Conservation (phyloP, 2,113 vertebrate genomes). For the Poeciliopsis retropinna region DNA sequence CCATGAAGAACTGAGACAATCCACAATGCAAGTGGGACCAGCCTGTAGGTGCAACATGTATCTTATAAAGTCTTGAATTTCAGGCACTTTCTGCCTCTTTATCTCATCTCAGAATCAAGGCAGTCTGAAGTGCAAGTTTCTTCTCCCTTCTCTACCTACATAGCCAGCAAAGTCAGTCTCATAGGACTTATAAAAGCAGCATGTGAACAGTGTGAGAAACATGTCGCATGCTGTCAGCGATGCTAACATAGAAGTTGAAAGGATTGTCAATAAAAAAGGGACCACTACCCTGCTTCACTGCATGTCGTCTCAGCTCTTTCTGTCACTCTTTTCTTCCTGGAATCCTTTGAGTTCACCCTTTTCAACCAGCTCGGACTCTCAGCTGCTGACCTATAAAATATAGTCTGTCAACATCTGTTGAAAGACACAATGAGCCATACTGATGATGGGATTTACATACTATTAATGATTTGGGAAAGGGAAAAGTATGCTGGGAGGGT, state of each 20-base stretch:
- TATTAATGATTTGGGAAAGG: constrained; percentile 60
- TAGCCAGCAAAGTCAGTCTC: constrained; percentile 43
- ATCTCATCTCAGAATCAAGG: constrained; percentile 20
- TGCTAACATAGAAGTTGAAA: constrained; percentile 52
- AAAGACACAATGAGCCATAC: constrained; percentile 49
- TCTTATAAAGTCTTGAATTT: not conserved
- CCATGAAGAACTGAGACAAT: too few relatives aligned
- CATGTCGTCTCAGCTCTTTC: constrained; percentile 47
- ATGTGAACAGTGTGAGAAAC: constrained; percentile 59
- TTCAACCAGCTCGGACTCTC: constrained; percentile 42
- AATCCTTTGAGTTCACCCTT: constrained; percentile 59
- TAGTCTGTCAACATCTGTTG: constrained; percentile 65
- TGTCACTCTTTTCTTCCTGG: constrained; percentile 47
- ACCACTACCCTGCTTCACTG: constrained; percentile 38
- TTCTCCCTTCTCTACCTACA: constrained; percentile 5
- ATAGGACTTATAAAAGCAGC: constrained; percentile 65
- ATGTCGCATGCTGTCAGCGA: constrained; percentile 53
- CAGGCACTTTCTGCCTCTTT: not conserved
- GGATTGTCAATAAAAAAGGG: constrained; percentile 29
- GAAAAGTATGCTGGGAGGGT: constrained; percentile 15
- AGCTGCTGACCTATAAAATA: constrained; percentile 72
- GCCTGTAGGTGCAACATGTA: too few relatives aligned
- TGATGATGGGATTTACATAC: constrained; percentile 66
- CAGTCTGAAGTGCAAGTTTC: constrained; percentile 13
- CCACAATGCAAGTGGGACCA: too few relatives aligned